These are phyloP conservation scores for Apostichopus californicus DNA, from an alignment of 35 echinoderm and acorn worm species.

Conservation along the genomic window DNA sequence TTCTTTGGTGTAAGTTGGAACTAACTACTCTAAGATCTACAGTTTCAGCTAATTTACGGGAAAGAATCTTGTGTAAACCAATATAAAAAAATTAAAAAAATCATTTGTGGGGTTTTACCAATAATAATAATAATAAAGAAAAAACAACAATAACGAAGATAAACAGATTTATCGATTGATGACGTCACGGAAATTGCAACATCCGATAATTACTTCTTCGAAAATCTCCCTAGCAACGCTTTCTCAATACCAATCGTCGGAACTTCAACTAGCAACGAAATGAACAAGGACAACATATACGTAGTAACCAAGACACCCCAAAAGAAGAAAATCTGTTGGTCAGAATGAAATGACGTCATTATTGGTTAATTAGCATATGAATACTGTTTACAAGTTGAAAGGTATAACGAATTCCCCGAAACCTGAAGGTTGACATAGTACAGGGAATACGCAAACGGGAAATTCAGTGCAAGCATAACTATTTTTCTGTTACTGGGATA, in stretches of 20 bases:
- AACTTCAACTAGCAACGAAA: constrained; percentile 24
- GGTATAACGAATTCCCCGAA: neutral
- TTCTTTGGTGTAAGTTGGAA: too few relatives aligned
- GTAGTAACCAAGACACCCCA: neutral
- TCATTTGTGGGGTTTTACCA: too few relatives aligned
- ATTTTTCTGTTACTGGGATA: too few relatives aligned
- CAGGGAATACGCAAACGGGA: too few relatives aligned
- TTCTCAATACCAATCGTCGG: constrained; percentile 8
- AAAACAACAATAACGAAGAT: too few relatives aligned
- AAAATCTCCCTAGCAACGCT: constrained; percentile 14
- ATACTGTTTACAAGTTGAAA: neutral
- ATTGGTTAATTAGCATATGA: neutral
- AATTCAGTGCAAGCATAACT: too few relatives aligned
- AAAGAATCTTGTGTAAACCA: too few relatives aligned
- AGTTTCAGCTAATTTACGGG: too few relatives aligned
- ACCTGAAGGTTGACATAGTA: neutral
- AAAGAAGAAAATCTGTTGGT: constrained; percentile 30
- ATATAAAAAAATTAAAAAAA: too few relatives aligned
- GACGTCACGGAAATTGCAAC: neutral
- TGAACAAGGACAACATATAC: constrained; percentile 15
- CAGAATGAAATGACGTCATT: neutral
- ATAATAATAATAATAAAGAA: too few relatives aligned
- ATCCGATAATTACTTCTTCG: neutral
- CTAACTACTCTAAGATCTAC: too few relatives aligned
- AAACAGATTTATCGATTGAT: neutral